phyloP scores from a whole-genome alignment of 2,888 invertebrate species.

The Pasiphila rectangulata region DNA sequence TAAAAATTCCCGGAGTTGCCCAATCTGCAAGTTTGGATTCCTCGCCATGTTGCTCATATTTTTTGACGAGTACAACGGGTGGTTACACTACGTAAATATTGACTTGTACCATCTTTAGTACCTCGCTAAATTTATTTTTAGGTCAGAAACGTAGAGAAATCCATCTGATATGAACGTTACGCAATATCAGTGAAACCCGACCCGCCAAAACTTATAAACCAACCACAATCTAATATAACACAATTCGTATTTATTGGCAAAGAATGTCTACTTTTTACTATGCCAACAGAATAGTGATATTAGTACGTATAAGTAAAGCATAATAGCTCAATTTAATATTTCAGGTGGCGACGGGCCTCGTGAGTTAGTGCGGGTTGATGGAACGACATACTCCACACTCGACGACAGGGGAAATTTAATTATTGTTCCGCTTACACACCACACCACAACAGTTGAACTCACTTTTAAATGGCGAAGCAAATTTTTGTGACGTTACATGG shows the following conservation, averaged over 20 bases:
- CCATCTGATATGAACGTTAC: slow-evolving; percentile 10
- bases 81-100: not conserved
- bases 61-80: slow-evolving; percentile 2
- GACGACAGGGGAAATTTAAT: slow-evolving; percentile 71
- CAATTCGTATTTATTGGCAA: slow-evolving; percentile 11
- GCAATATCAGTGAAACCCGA: slow-evolving; percentile 17
- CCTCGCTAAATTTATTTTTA: slow-evolving; percentile 11
- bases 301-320: slow-evolving; percentile 64
- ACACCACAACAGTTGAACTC: slow-evolving; percentile 64
- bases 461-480: slow-evolving; percentile 67
- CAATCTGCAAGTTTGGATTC: too few relatives aligned
- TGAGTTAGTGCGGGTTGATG: slow-evolving; percentile 70
- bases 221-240: slow-evolving; percentile 8
- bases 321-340: slow-evolving; percentile 71
- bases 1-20: too few relatives aligned
- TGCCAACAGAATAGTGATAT: slow-evolving; percentile 38
- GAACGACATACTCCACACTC: slow-evolving; percentile 68
- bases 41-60: slow-evolving; percentile 18
- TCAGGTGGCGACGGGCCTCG: slow-evolving; percentile 60
- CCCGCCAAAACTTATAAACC: slow-evolving; percentile 19
- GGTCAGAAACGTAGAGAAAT: slow-evolving; percentile 10
- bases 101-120: not conserved
- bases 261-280: not conserved
- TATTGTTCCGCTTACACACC: slow-evolving; percentile 64
- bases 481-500: slow-evolving; percentile 67